A percentile compares a stretch with the other conserved stretches of the same genome.
Evolutionary conservation across 2,888 invertebrate species (phyloP).

Genomic region (Cantharis lateralis): DNA sequence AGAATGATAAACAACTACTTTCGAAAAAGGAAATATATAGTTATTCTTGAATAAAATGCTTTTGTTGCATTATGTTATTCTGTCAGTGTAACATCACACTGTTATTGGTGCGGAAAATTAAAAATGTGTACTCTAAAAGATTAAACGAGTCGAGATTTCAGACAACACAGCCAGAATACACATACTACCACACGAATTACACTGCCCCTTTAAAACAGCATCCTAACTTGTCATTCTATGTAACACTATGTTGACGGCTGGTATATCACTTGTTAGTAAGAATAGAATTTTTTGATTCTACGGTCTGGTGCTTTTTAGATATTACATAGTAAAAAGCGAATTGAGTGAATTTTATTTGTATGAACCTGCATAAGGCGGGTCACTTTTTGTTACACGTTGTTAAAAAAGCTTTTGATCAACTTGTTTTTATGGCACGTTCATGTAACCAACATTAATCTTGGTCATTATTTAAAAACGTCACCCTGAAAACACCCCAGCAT

Average conservation of each 20-base stretch:
- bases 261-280: slow-evolving; percentile 38
- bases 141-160: slow-evolving; percentile 47
- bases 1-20: not conserved
- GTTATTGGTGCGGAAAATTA: slow-evolving; percentile 50
- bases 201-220: slow-evolving; percentile 31
- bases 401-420: slow-evolving; percentile 21
- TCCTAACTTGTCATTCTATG: slow-evolving; percentile 28
- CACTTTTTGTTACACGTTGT: slow-evolving; percentile 5
- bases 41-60: not conserved
- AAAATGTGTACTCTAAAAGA: slow-evolving; percentile 49
- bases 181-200: slow-evolving; percentile 34
- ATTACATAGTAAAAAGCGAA: slow-evolving; percentile 7
- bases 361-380: not conserved
- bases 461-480: slow-evolving; percentile 22
- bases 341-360: not conserved
- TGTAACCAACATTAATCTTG: slow-evolving; percentile 23
- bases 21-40: not conserved
- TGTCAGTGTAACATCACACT: slow-evolving; percentile 26
- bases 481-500: slow-evolving; percentile 17
- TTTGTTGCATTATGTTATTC: slow-evolving; percentile 4
- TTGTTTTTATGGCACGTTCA: slow-evolving; percentile 18
- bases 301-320: slow-evolving; percentile 29
- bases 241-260: slow-evolving; percentile 41
- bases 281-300: slow-evolving; percentile 35
- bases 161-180: slow-evolving; percentile 35